phyloP scores from a whole-genome alignment of 2,888 invertebrate genomes.

The Spodoptera littoralis region DNA sequence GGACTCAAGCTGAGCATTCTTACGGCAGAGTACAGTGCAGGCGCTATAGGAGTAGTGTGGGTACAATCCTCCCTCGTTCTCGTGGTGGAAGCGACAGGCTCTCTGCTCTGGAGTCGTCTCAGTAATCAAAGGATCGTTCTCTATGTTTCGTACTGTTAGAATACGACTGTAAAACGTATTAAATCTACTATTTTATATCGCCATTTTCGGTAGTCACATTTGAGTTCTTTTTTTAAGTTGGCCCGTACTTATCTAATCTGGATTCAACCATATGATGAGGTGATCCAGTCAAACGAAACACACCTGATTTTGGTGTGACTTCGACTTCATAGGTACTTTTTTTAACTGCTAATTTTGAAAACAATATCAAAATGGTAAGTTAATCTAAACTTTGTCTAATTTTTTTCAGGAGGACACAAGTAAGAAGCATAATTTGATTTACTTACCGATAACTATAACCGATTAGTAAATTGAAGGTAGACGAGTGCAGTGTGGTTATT shows the following conservation, averaged over 20 bases:
- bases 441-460: conserved; percentile 74
- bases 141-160: conserved; percentile 89
- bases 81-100: conserved; percentile 91
- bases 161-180: conserved; percentile 77
- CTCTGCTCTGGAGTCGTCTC: conserved; percentile 90
- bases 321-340: no score
- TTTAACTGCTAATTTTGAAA: no score
- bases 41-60: conserved; percentile 92
- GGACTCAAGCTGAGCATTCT: conserved; percentile 88
- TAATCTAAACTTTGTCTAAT: no score
- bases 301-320: no score
- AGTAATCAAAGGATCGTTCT: conserved; percentile 90
- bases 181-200: no score
- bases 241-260: no score
- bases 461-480: conserved; percentile 85
- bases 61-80: conserved; percentile 90
- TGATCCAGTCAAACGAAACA: no score
- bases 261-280: no score
- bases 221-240: no score
- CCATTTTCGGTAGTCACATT: no score
- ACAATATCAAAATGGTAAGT: not conserved
- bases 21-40: conserved; percentile 92
- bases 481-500: conserved; percentile 90
- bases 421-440: not conserved
- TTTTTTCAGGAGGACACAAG: no score